Evolutionary conservation across 2,888 invertebrate genomes (phyloP).

Genomic region (Macrosoma leucophasiata): DNA sequence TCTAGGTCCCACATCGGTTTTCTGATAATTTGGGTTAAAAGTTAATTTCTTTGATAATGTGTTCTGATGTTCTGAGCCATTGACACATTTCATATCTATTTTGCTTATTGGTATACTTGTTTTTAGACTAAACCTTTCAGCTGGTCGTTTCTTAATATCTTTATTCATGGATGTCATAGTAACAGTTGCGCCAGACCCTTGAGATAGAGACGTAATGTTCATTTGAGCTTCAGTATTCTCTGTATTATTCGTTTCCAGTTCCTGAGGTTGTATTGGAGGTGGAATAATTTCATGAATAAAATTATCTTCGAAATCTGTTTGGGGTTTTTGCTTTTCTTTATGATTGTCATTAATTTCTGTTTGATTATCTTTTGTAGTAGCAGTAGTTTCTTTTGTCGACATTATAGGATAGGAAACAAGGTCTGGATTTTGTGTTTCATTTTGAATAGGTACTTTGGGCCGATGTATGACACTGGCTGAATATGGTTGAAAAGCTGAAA

Average conservation of each 20-base stretch:
- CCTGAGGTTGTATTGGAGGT: constrained; percentile 36
- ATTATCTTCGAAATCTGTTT: constrained; percentile 60
- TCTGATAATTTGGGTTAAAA: constrained; percentile 35
- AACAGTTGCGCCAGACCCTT: constrained; percentile 50
- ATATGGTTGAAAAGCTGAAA: constrained; percentile 64
- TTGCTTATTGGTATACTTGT: constrained; percentile 70
- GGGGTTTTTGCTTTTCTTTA: constrained; percentile 25
- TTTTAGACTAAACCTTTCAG: constrained; percentile 61
- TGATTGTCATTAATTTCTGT: constrained; percentile 28
- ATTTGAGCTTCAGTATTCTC: constrained; percentile 43
- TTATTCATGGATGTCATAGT: constrained; percentile 36
- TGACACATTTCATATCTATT: constrained; percentile 64
- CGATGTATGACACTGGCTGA: constrained; percentile 40
- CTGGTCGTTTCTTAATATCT: constrained; percentile 49
- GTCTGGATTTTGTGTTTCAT: constrained; percentile 34
- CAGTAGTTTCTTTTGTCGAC: constrained; percentile 28
- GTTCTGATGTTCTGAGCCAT: constrained; percentile 40
- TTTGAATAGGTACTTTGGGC: constrained; percentile 31
- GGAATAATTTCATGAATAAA: constrained; percentile 54
- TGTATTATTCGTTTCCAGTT: constrained; percentile 15
- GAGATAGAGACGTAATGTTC: constrained; percentile 48
- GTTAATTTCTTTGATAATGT: constrained; percentile 29
- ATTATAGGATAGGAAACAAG: constrained; percentile 31
- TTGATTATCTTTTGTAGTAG: constrained; percentile 23
- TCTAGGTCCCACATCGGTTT: constrained; percentile 33